Conservation (phyloP, 2,113 vertebrate genomes). For the Platichthys stellatus region DNA sequence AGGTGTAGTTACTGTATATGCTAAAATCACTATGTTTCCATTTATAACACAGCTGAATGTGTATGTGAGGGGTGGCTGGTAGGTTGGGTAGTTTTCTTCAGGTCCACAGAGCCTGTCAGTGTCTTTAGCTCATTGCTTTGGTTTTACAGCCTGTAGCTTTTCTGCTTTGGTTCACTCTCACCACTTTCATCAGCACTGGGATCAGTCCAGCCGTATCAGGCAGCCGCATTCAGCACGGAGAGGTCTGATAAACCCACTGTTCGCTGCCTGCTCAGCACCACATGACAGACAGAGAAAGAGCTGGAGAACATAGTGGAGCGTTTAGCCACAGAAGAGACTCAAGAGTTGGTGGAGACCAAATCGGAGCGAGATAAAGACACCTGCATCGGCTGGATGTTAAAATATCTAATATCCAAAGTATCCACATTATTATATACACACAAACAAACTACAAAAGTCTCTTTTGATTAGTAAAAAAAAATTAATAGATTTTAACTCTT, state of each 20-base stretch:
- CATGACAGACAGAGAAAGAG: not conserved
- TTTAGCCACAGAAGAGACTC: not conserved
- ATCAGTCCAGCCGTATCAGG: not conserved
- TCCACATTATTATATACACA: too few species aligned
- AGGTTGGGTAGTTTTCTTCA: not conserved
- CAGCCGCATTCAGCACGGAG: not conserved
- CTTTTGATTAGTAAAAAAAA: not conserved
- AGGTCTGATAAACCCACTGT: not conserved
- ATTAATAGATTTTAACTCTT: not conserved
- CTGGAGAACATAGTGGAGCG: not conserved
- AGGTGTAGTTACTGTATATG: not conserved
- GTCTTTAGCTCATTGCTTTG: not conserved
- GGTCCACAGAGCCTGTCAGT: not conserved
- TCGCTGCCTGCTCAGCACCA: not conserved
- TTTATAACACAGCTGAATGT: not conserved
- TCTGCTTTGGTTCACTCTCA: conserved; percentile 2
- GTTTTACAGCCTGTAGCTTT: not conserved
- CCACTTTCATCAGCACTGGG: not conserved
- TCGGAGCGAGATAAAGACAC: not conserved
- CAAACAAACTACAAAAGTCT: too few species aligned
- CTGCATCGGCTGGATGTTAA: too few species aligned
- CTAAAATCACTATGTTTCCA: not conserved
- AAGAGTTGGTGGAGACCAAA: not conserved
- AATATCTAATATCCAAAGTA: too few species aligned
- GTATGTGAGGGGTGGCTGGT: not conserved